Evolutionary conservation across 2,888 invertebrate genomes (phyloP), one percentile per base, ranked within the genome.

Genomic region (Schizotus pectinicornis): DNA sequence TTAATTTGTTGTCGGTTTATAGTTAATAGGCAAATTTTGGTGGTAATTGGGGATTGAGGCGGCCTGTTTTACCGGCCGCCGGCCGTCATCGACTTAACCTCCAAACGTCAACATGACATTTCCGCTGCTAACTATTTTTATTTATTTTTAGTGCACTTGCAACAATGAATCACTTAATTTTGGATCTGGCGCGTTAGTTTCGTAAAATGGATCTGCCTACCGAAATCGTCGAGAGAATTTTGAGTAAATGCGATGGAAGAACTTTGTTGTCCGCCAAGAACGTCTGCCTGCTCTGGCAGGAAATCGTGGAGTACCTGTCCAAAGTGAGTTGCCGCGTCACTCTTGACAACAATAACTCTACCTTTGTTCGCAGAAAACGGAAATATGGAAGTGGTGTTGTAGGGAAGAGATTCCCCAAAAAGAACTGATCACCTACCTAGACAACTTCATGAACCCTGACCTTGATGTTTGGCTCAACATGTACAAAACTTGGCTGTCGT

Each of bases 361-460:
- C 7, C 42, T 47, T 61, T 52, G 53, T 56, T 65, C 56, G 43
- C 37, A 79, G 79, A 77, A 71, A 70, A 76, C 75, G 3, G 56
- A 66, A 30, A 66, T 79, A 41, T 79, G 78, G 78, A 70, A 74
- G 56, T 72, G 74, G 71, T 78, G 78, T 56, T 79, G 78, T 51
- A 56, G 62, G 22, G 73, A 74, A 41, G 79, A 79, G 45, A 79
- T 79, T 34, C 77, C 78, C 2, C 46, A 62, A 34, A 75, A 76
- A 55, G 74, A 79, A 62, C 59, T 79, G 36, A 65, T 74, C 8
- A 76, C 77, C 47, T 78, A 77, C 56, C 49, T 74, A 14, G 69
- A 73, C 34, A 73, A 74, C 56, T 77, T 74, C 62, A 66, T 68
- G 13, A 59, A 61, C 11, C 53, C 64, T 30, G 70, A 73, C 42